Conservation (phyloP, 2,888 invertebrate genomes). For the Cerastis leucographa region DNA sequence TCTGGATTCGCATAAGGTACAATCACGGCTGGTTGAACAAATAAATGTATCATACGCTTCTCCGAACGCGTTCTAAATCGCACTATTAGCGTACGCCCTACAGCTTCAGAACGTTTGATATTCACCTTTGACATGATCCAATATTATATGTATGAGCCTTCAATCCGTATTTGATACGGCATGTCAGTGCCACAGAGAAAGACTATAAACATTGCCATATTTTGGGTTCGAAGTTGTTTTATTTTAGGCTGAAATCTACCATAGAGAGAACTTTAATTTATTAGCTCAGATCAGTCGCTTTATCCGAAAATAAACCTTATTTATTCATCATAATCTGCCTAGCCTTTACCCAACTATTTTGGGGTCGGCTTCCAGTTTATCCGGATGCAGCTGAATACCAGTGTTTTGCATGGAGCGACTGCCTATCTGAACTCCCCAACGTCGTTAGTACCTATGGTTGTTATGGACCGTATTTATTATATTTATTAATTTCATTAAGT, state of each 20-base stretch:
- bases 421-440: too few relatives aligned
- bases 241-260: neutral
- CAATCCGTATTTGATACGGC: neutral
- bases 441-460: too few relatives aligned
- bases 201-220: neutral
- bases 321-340: neutral
- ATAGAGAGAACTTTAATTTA: neutral
- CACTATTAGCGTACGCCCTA: neutral
- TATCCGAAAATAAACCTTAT: neutral
- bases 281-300: neutral
- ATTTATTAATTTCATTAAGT: too few relatives aligned
- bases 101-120: conserved; percentile 10
- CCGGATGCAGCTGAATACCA: too few relatives aligned
- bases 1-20: neutral
- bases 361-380: too few relatives aligned
- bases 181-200: neutral
- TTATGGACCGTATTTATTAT: too few relatives aligned
- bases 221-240: neutral
- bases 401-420: too few relatives aligned
- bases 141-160: neutral
- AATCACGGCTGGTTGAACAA: conserved; percentile 3
- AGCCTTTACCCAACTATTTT: too few relatives aligned
- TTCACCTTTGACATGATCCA: conserved; percentile 7
- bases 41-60: conserved; percentile 7
- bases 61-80: neutral